Conservation (phyloP, 2,113 vertebrate genomes). For the Aldabrachelys gigantea region DNA sequence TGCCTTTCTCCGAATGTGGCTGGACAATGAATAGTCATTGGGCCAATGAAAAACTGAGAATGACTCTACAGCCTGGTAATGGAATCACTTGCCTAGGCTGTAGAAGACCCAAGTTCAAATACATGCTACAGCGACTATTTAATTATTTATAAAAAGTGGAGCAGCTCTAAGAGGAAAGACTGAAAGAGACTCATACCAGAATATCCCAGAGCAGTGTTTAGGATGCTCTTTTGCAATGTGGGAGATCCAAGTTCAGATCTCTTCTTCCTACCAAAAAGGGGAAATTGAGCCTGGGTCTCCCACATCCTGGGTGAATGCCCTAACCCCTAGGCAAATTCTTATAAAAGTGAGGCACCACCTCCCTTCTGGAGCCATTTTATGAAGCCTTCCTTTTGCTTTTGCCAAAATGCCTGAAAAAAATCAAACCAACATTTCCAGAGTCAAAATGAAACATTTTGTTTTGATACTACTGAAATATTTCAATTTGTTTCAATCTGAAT, state of each 20-base stretch:
- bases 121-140: background rate
- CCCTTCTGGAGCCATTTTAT: background rate
- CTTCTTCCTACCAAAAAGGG: background rate
- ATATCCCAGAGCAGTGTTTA: background rate
- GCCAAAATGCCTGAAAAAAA: background rate
- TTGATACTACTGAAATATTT: background rate
- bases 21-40: too few relatives aligned
- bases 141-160: background rate
- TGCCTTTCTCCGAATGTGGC: too few relatives aligned
- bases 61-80: background rate
- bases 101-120: background rate
- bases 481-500: background rate
- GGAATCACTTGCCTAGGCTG: background rate
- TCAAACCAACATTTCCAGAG: background rate
- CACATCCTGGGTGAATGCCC: background rate
- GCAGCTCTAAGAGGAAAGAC: background rate
- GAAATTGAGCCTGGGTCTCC: background rate
- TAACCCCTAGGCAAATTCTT: background rate
- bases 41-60: background rate
- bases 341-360: background rate
- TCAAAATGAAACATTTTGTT: background rate
- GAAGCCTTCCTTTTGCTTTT: background rate
- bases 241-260: background rate
- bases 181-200: background rate
- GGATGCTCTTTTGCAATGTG: background rate